Base-by-base conservation (phyloP, 2,888 invertebrate species). In the Idaea aversata region DNA sequence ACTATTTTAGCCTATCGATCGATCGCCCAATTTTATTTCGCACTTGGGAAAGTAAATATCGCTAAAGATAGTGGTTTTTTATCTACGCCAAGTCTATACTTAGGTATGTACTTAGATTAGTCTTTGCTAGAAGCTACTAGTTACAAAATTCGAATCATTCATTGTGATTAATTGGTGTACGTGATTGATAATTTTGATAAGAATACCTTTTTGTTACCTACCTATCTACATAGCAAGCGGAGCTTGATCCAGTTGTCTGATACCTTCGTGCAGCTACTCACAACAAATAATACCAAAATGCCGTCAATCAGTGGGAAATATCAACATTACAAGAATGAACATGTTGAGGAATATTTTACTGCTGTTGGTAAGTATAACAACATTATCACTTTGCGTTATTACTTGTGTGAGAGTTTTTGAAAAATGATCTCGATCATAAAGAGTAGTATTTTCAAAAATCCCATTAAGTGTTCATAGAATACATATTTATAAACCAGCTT, bases 341-440 rank as follows among this genome's bases (percentile, higher is more conserved):
- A 95, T 82, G 86, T 95, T 75, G 95, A 95, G 66, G 94, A 94
- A 70, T 95, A 95, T 80, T 95, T 94, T 75, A 88, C 89, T 79
- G 94, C 94, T 63, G 86, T 95, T 71, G 95, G 95, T 95, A 86
- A 82, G 93, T 85, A 3, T 36, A 5, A 7, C 36, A 36, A 7
- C 36, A 36, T 47, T 13, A 47, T 47, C 47, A 47, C 25, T n/a
- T n/a, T n/a, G n/a, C n/a, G n/a, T 36, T 36, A 38, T 5, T 38
- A 38, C 38, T 10, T 10, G 59, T 6, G 6, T n/a, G 15, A 57
- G 25, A 59, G 5, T 63, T 13, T 38, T 36, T 25, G 25, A 1
- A 25, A 25, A 25, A 2, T 25, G 2, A n/a, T 25, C 25, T 25
- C 3, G 25, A 3, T 25, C 25, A 25, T 25, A 25, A 25, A 25